phyloP scores from a whole-genome alignment of 1,140 invertebrate genomes.

The Bombyx mori region DNA sequence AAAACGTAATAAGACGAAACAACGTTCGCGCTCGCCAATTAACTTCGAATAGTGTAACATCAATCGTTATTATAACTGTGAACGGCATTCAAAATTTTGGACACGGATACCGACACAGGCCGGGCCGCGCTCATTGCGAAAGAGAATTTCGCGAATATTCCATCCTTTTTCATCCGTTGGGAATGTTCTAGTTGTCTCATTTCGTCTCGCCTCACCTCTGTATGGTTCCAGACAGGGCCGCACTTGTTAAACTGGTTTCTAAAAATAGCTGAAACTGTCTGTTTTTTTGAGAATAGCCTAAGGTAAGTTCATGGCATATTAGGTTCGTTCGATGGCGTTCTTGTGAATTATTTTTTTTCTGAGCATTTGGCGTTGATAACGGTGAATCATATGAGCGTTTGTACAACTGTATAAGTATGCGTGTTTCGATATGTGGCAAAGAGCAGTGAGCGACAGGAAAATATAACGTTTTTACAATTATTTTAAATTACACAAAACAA shows the following conservation, averaged over 20 bases:
- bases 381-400: too few relatives aligned
- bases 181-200: slow-evolving; percentile 39
- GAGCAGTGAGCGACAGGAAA: too few relatives aligned
- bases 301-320: slow-evolving; percentile 18
- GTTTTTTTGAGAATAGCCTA: slow-evolving; percentile 52
- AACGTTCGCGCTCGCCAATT: background rate
- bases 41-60: slow-evolving; percentile 9
- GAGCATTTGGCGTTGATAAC: too few relatives aligned
- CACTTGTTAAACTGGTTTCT: slow-evolving; percentile 60
- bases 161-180: slow-evolving; percentile 47
- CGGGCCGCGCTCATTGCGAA: slow-evolving; percentile 40
- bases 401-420: too few relatives aligned
- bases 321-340: too few relatives aligned
- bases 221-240: slow-evolving; percentile 54
- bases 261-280: slow-evolving; percentile 55
- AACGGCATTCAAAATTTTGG: slow-evolving; percentile 14
- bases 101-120: slow-evolving; percentile 20
- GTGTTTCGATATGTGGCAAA: too few relatives aligned
- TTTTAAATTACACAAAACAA: too few relatives aligned
- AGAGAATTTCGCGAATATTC: slow-evolving; percentile 55
- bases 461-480: too few relatives aligned
- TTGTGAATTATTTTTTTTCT: too few relatives aligned
- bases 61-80: slow-evolving; percentile 36
- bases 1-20: background rate
- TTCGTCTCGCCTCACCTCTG: slow-evolving; percentile 61